Evolutionary conservation across 2,797 vertebrate species (phyloP).

Genomic region (Coregonus suidteri): DNA sequence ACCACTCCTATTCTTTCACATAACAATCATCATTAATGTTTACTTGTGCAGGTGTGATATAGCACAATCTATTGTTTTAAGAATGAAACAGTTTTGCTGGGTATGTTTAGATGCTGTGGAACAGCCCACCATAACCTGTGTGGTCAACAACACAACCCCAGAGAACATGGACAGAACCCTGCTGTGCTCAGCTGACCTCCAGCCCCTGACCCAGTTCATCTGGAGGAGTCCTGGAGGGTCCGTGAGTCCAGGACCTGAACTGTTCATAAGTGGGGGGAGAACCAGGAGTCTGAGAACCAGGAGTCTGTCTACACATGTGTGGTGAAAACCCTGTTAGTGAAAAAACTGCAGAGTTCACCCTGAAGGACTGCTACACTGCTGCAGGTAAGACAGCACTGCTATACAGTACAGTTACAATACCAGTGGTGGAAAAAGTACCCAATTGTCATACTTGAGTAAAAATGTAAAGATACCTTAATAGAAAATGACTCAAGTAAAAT

Average conservation of each 20-base stretch:
- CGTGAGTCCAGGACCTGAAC: background rate
- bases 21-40: too few species aligned
- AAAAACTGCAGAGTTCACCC: background rate
- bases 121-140: background rate
- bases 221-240: constrained; percentile 28
- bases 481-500: too few species aligned
- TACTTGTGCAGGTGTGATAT: too few species aligned
- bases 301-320: constrained; percentile 9
- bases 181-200: constrained; percentile 1
- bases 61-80: too few species aligned
- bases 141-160: background rate
- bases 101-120: background rate
- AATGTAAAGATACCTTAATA: too few species aligned
- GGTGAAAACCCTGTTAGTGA: background rate
- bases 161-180: background rate
- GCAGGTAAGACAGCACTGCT: background rate
- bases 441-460: too few species aligned
- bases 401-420: too few species aligned
- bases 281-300: too few species aligned
- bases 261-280: background rate
- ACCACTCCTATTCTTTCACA: too few species aligned
- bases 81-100: too few species aligned
- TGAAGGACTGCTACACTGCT: background rate
- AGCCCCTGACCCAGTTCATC: constrained; percentile 22
- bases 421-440: too few species aligned